Evolutionary conservation across 2,888 invertebrate species (phyloP), one percentile per base, ranked within the genome.

Genomic region (Eupithecia tripunctaria): DNA sequence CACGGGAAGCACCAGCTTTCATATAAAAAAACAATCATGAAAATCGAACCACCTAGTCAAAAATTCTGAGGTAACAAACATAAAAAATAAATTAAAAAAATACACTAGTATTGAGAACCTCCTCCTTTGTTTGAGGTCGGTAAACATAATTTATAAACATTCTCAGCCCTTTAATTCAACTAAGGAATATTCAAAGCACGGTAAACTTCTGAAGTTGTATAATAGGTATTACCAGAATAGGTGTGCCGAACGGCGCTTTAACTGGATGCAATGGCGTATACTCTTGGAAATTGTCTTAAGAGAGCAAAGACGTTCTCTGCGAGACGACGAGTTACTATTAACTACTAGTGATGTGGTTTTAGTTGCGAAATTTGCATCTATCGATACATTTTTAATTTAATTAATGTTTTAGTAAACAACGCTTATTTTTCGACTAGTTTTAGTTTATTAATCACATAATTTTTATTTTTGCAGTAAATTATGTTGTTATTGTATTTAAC

Each of bases 251-350:
- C 81, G 84, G 81, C 71, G 82, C 81, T 85, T 83, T 85, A 88
- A 87, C 87, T 87, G 86, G 87, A 88, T 89, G 88, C 89, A 89
- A 89, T 89, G 88, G 90, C 85, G 89, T 87, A 84, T 86, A 87
- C 88, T 87, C 83, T 81, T 87, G 84, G 88, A 91, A 91, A 91
- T 91, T 91, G 91, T 91, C 91, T 90, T 89, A 90, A 89, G 87
- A 89, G 89, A 88, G 90, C 90, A 89, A 90, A 91, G 91, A 89
- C 89, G 89, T 83, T 87, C 85, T 72, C 71, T 67, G 64, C 78
- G 81, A 85, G 89, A 88, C 88, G 86, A 85, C 89, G 89, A 91
- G 89, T 88, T 87, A 89, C 91, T 89, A 88, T 91, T 91, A 91
- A 91, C 85, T 88, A 85, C 87, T 87, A 91, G 91, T 85, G 90